Base-by-base conservation (phyloP, 2,888 invertebrate genomes). In the Ligdia adustata region DNA sequence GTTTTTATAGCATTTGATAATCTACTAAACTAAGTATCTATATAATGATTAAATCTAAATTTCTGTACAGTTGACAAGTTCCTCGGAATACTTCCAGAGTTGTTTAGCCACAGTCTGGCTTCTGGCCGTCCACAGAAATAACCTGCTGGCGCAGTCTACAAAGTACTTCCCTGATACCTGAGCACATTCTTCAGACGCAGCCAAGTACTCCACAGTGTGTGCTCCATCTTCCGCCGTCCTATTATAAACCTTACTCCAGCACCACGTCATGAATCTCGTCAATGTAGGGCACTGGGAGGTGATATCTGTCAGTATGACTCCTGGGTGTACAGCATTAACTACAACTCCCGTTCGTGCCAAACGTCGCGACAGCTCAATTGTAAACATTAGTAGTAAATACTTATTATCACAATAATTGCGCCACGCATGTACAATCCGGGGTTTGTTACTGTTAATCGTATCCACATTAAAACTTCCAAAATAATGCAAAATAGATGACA, bases 221-320 rank as follows among this genome's bases (percentile, higher is more conserved):
- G 94, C 94, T 0, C 95, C 96, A 69, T 95, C 93, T 54, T 91
- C 91, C 0, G 92, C 85, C 6, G 91, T 93, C 81, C 94, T 93
- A 65, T 92, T 38, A 40, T 59, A 60, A 9, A 72, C 24, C 46
- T 59, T 54, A n/a, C 55, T 40, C 52, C 54, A 46, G 3, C 32
- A 13, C 34, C 26, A 18, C 27, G 61, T 62, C 5, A 35, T 11
- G 2, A 48, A 26, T 2, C 34, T 28, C 7, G 13, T 2, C 2
- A 52, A 6, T 1, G 24, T 6, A 1, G 42, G 28, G 6, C 22
- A 14, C 4, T 43, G 15, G 0, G n/a, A 1, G 0, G 40, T 6
- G 1, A 52, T 52, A 4, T 14, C 40, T 5, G 51, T 53, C 33
- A 14, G 20, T 0, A 53, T 42, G 1, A 52, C 40, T 1, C 59